Evolutionary conservation across 2,113 vertebrate genomes (phyloP).

Genomic region (Salvelinus fontinalis): DNA sequence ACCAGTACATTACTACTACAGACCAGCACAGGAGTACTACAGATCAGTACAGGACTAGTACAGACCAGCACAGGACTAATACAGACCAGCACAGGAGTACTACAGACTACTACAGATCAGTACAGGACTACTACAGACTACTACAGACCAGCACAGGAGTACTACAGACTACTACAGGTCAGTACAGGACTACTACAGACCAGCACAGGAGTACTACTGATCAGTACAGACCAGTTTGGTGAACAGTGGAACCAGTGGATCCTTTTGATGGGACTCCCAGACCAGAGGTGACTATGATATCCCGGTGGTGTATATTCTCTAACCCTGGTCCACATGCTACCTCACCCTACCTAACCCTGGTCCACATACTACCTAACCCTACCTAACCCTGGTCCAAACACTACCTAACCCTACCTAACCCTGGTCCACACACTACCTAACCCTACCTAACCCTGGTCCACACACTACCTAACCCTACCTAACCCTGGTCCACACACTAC

Average conservation of each 20-base stretch:
- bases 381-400: too few species aligned
- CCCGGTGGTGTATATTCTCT: too few species aligned
- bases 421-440: too few species aligned
- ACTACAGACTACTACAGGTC: neutral
- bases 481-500: too few species aligned
- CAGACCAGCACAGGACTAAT: neutral
- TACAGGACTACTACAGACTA: neutral
- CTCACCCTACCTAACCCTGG: too few species aligned
- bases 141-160: neutral
- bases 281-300: slow-evolving; percentile 37
- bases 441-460: too few species aligned
- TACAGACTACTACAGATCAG: neutral
- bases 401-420: too few species aligned
- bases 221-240: neutral
- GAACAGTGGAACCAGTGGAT: neutral
- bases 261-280: slow-evolving; percentile 34
- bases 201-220: neutral
- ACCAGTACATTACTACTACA: neutral
- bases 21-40: too few species aligned
- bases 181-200: neutral
- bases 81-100: neutral
- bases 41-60: too few species aligned
- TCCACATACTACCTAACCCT: too few species aligned
- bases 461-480: too few species aligned
- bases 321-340: too few species aligned